Evolutionary conservation across 1,140 invertebrate species (phyloP).

Genomic region (Papilio polyxenes): DNA sequence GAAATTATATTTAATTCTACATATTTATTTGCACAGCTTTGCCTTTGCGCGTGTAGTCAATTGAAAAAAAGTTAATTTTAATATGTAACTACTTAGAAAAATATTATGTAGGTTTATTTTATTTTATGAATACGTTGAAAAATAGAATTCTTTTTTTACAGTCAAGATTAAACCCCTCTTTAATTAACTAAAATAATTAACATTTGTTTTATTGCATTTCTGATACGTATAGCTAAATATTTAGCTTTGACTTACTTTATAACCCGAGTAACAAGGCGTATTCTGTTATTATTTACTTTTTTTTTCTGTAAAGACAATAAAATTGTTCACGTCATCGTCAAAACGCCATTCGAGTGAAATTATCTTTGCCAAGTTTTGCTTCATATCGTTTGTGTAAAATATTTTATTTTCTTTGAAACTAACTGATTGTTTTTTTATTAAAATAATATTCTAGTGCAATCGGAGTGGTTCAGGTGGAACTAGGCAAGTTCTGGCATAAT

Average conservation of each 20-base stretch:
- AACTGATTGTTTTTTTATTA: no score
- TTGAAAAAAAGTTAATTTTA: background rate
- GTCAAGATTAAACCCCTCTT: no score
- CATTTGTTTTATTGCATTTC: background rate
- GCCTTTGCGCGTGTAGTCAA: background rate
- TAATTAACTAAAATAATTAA: background rate
- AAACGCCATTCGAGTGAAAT: background rate
- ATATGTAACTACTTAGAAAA: background rate
- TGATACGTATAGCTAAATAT: background rate
- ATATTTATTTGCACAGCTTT: background rate
- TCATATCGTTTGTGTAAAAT: no score
- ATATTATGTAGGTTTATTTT: no score
- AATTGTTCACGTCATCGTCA: background rate
- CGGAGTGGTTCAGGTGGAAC: background rate
- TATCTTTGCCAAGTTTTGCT: background rate
- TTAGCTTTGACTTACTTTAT: background rate
- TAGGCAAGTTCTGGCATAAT: background rate
- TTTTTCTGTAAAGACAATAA: background rate
- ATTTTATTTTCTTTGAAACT: no score
- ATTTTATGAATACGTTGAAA: no score
- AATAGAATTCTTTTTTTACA: no score
- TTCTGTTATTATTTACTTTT: background rate
- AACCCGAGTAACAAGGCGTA: background rate
- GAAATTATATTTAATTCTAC: conserved; percentile 1
- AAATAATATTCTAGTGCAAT: background rate